Evolutionary conservation across 2,888 invertebrate genomes (phyloP).

Genomic region (Lissocephala sabroskyi): DNA sequence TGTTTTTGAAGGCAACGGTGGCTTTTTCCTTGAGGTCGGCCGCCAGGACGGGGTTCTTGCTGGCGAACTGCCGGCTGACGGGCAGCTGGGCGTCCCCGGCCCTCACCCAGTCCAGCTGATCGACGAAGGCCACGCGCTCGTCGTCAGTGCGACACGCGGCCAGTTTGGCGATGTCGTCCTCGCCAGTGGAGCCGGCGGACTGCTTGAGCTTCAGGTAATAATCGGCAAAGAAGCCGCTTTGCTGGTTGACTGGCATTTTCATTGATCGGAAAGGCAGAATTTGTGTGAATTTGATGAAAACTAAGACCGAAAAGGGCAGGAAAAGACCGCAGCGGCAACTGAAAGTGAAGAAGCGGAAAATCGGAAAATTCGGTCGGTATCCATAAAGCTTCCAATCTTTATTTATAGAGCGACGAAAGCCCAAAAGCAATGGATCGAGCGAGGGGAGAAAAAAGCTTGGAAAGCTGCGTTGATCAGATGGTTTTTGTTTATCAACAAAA

Average conservation of each 20-base stretch:
- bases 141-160: conserved; percentile 77
- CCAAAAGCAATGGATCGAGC: background rate
- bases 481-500: conserved; percentile 52
- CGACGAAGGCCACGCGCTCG: conserved; percentile 78
- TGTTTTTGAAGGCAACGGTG: conserved; percentile 81
- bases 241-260: conserved; percentile 61
- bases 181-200: conserved; percentile 70
- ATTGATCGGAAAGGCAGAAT: conserved; percentile 9
- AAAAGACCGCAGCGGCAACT: conserved; percentile 47
- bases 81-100: conserved; percentile 73
- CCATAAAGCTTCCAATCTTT: conserved; percentile 19
- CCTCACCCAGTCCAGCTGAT: conserved; percentile 73
- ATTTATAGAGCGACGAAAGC: conserved; percentile 43
- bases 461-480: no score
- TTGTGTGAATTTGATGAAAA: conserved; percentile 7
- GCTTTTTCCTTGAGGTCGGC: conserved; percentile 80
- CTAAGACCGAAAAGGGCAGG: conserved; percentile 27
- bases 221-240: conserved; percentile 76
- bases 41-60: conserved; percentile 76
- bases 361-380: conserved; percentile 7
- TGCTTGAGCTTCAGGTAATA: conserved; percentile 77
- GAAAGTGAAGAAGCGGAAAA: conserved; percentile 19
- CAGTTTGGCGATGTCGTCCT: conserved; percentile 78
- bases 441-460: background rate
- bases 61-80: conserved; percentile 72